A percentile compares a stretch with the other conserved stretches of the same genome.
Evolutionary conservation across 2,113 vertebrate species (phyloP).

Genomic region (Dryoscopus gambensis): DNA sequence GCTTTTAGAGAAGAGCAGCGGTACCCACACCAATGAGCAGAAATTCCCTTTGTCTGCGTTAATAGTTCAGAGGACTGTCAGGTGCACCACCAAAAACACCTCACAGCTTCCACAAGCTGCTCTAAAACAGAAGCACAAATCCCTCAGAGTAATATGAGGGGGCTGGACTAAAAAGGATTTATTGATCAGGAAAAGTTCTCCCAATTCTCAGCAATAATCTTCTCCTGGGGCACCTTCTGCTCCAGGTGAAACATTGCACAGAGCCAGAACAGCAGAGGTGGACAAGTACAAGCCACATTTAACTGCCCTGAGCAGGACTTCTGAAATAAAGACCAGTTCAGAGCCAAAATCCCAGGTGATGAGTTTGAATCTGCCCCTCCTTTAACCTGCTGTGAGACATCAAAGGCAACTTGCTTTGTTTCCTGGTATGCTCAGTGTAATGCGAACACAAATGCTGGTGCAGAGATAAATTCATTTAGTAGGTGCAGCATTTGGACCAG

Average conservation of each 20-base stretch:
- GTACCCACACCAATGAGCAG: neutral
- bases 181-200: neutral
- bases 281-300: neutral
- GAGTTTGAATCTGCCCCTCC: neutral
- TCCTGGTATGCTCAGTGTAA: neutral
- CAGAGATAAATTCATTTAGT: neutral
- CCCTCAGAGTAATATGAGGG: neutral
- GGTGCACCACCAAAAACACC: neutral
- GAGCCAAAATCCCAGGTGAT: neutral
- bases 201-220: neutral
- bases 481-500: neutral
- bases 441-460: neutral
- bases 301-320: neutral
- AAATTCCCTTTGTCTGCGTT: neutral
- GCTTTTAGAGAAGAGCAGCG: neutral
- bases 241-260: neutral
- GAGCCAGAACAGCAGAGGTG: neutral
- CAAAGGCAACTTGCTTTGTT: neutral
- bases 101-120: neutral
- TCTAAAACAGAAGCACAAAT: neutral
- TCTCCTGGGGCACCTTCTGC: neutral
- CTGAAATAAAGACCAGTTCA: neutral
- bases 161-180: neutral
- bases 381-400: neutral
- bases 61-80: neutral